These are phyloP conservation scores for Reinhardtius hippoglossoides DNA, from an alignment of 2,113 vertebrate species.

Conservation along the genomic window DNA sequence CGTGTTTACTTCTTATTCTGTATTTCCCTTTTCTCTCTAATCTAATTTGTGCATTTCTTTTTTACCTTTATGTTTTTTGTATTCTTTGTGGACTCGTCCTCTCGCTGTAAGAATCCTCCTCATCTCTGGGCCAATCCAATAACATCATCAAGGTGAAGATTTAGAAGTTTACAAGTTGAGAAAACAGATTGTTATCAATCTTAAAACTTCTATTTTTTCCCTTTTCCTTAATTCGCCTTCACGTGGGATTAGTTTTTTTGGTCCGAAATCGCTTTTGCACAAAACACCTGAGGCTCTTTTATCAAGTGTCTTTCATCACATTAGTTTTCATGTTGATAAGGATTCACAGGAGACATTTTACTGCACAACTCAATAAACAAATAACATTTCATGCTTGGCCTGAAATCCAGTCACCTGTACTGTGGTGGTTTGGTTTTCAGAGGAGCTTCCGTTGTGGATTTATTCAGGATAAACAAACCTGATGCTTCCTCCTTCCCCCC, in stretches of 20 bases:
- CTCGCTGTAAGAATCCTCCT: no score
- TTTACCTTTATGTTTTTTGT: not conserved
- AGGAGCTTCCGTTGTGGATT: conserved; percentile 8
- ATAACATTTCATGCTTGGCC: conserved; percentile 64
- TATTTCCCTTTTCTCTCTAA: not conserved
- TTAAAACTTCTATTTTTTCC: no score
- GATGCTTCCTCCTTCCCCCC: conserved; percentile 23
- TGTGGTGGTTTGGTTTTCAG: conserved; percentile 46
- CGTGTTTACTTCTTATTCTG: conserved; percentile 22
- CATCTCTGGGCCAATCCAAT: no score
- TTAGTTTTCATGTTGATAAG: conserved; percentile 1
- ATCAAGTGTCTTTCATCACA: conserved; percentile 23
- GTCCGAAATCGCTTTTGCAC: no score
- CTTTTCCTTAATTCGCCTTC: not conserved
- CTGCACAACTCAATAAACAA: conserved; percentile 52
- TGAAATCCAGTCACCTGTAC: conserved; percentile 52
- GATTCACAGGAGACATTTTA: conserved; percentile 44
- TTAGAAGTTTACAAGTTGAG: no score
- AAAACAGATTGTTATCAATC: no score
- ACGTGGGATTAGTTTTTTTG: not conserved
- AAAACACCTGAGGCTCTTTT: no score
- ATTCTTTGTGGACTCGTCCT: not conserved
- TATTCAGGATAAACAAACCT: conserved; percentile 33
- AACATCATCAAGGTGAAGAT: no score
- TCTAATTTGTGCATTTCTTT: conserved; percentile 7